A percentile compares a stretch with the other conserved stretches of the same genome.
Evolutionary conservation across 2,797 vertebrate genomes (phyloP).

Genomic region (Meriones psammophilus): DNA sequence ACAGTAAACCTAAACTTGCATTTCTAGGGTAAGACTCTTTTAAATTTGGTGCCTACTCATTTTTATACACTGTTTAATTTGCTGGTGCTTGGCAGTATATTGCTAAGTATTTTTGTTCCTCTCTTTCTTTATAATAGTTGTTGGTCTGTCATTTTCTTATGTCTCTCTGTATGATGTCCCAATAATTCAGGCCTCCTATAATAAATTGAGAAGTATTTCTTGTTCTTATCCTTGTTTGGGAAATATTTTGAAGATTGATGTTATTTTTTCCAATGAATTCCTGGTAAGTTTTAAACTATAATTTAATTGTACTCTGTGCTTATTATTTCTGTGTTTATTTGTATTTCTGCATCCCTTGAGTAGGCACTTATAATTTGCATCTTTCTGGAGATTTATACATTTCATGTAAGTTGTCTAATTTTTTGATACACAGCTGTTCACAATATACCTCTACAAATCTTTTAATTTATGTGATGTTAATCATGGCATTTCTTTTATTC

Average conservation of each 20-base stretch:
- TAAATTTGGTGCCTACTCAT: not conserved
- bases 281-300: conserved; percentile 5
- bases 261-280: conserved; percentile 40
- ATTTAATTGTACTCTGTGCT: not conserved
- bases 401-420: not conserved
- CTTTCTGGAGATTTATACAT: conserved; percentile 49
- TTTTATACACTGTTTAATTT: conserved; percentile 7
- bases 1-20: not conserved
- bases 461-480: conserved; percentile 21
- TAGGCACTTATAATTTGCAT: not conserved
- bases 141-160: not conserved
- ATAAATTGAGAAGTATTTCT: not conserved
- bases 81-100: not conserved
- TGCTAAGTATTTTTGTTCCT: conserved; percentile 5
- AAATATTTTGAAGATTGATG: not conserved
- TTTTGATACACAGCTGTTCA: not conserved
- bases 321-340: not conserved
- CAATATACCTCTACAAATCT: not conserved
- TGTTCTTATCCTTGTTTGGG: not conserved
- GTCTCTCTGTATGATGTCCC: not conserved
- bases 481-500: conserved; percentile 16
- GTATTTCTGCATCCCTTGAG: not conserved
- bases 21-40: not conserved
- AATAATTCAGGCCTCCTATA: not conserved
- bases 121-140: not conserved